Evolutionary conservation across 2,888 invertebrate species (phyloP).

Genomic region (Lycophotia porphyrea): DNA sequence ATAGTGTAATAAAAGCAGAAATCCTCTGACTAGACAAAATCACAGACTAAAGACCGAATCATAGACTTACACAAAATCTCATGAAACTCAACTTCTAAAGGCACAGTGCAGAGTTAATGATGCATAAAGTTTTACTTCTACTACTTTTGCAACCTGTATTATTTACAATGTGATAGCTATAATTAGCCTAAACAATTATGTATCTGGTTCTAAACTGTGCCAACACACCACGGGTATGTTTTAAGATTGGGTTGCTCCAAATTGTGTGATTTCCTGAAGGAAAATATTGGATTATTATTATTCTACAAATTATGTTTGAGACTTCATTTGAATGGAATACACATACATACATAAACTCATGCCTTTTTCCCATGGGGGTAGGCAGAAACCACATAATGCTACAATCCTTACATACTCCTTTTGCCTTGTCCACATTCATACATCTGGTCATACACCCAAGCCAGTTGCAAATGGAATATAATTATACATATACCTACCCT

Average conservation of each 20-base stretch:
- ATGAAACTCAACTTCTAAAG: not conserved
- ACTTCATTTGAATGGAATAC: not conserved
- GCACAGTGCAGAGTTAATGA: not conserved
- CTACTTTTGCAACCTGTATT: not conserved
- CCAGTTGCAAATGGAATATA: too few relatives aligned
- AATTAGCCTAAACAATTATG: constrained; percentile 26
- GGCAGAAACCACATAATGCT: not conserved
- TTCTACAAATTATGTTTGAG: not conserved
- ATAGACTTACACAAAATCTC: not conserved
- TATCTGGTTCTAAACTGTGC: constrained; percentile 36
- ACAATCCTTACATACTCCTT: not conserved
- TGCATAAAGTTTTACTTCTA: not conserved
- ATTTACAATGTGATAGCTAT: constrained; percentile 23
- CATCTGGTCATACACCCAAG: too few relatives aligned
- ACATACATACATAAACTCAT: not conserved
- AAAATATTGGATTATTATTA: not conserved
- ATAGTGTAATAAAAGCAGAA: not conserved
- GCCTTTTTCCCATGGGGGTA: not conserved
- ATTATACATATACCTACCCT: too few relatives aligned
- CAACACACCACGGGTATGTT: constrained; percentile 29
- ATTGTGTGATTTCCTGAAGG: not conserved
- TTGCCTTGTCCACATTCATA: not conserved
- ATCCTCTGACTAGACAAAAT: too few relatives aligned
- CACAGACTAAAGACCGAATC: too few relatives aligned
- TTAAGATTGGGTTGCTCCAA: constrained; percentile 1